A percentile compares a stretch with the other conserved stretches of the same genome.
phyloP scores from a whole-genome alignment of 1,140 invertebrate species.

The Drosophila santomea region DNA sequence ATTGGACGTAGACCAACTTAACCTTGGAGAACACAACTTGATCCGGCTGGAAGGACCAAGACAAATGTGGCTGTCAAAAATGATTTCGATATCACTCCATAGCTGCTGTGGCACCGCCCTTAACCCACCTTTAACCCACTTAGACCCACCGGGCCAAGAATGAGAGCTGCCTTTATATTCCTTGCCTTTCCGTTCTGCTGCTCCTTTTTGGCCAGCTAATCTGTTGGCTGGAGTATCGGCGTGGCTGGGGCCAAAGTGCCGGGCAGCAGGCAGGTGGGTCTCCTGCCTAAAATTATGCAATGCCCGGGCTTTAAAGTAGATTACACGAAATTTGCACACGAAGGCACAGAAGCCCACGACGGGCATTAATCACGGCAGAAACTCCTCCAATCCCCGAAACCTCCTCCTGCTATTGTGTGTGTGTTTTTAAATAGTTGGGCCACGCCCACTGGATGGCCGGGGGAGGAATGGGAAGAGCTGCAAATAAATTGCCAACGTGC shows the following conservation, averaged over 20 bases:
- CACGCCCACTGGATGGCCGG: slow-evolving; percentile 17
- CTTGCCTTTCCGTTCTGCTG: background rate
- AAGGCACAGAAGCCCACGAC: slow-evolving; percentile 81
- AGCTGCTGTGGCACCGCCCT: background rate
- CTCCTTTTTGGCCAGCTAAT: slow-evolving; percentile 25
- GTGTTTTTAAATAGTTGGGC: slow-evolving; percentile 56
- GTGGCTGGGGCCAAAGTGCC: background rate
- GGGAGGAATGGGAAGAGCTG: background rate
- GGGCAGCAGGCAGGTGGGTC: slow-evolving; percentile 24
- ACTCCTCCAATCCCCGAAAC: background rate
- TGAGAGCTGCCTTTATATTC: too few relatives aligned
- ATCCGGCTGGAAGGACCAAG: slow-evolving; percentile 14
- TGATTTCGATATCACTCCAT: slow-evolving; percentile 51
- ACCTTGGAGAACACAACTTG: slow-evolving; percentile 16
- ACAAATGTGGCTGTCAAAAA: slow-evolving; percentile 47
- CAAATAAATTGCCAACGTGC: slow-evolving; percentile 82
- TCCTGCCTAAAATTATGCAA: slow-evolving; percentile 74
- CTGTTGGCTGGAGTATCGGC: slow-evolving; percentile 2
- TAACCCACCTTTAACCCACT: slow-evolving; percentile 7
- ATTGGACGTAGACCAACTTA: slow-evolving; percentile 18
- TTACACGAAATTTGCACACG: slow-evolving; percentile 79
- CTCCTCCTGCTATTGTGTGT: slow-evolving; percentile 31
- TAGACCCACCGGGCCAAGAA: slow-evolving; percentile 12
- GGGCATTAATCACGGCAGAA: slow-evolving; percentile 73
- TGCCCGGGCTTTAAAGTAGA: slow-evolving; percentile 78